Evolutionary conservation across 2,113 vertebrate species (phyloP), one percentile per base, ranked within the genome.

Genomic region (Prochilodus magdalenae): DNA sequence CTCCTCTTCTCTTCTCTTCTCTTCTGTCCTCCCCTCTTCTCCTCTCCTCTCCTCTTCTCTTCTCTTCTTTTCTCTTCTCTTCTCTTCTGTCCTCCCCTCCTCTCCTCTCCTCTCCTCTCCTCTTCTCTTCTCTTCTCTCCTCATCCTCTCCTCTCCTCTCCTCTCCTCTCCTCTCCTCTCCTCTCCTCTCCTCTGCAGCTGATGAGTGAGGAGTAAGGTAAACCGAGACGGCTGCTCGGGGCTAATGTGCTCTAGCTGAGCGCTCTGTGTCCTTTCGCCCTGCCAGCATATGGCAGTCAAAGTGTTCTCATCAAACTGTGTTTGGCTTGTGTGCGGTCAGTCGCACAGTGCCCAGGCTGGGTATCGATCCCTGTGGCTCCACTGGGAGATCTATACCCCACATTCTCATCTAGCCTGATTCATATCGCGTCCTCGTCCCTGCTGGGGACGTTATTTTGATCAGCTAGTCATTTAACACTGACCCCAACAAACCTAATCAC

Each of bases 361-460:
- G 3, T 30, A 87, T 87, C 16, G 82, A 89, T 86, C 83, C 24
- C 59, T 55, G 36, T 26, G 18, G 57, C 49, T 53, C 40, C 66
- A 57, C 55, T 3, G 26, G 30, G 69, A 83, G 79, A 86, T 83
- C 29, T 33, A 57, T 85, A 63, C 36, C 11, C 15, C 72, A 80
- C 65, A 62, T 69, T 53, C n/a, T 79, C 76, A 72, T 79, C 72
- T 57, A 36, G 66, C 55, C 18, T 8, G 6, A 8, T 51, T 82
- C 70, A 75, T 69, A 75, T 44, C 11, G 18, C 62, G 40, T 49
- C 66, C 27, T 78, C 20, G 26, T 62, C 44, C 8, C 57, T 62
- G 29, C 51, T 78, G 73, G 27, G 20, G 69, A 75, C 67, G 73
- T 72, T 84, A 69, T 71, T 79, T 69, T 47, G 72, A 84, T 80